Base-by-base conservation (phyloP, 2,113 vertebrate species). In the Pholis gunnellus region DNA sequence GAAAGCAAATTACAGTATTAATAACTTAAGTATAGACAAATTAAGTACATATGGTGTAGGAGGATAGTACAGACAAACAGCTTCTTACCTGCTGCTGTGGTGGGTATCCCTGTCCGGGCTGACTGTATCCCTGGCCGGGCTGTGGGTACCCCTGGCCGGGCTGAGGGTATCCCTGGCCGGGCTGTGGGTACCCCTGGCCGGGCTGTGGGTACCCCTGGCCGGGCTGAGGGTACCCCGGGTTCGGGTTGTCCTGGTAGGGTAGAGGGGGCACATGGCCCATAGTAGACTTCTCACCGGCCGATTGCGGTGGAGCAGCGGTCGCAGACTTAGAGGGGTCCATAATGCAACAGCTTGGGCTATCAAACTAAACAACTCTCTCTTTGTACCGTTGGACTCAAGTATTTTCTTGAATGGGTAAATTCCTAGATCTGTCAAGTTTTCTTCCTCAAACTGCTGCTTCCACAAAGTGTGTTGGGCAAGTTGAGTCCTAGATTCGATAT, bases 311-410 rank as follows among this genome's bases (percentile, higher is more conserved):
- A 15, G 90, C 90, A 3, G 72, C 81, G 1, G 13, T 76, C 27
- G 77, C n/a, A 7, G 34, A 31, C 27, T 86, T 90, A 31, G 22
- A 78, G 20, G 81, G 81, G 42, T 95, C 90, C 94, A 94, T 95
- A 11, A 31, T 66, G 1, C 15, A 71, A 15, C 2, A 40, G 15
- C 0, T 48, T 9, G 14, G 10, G 5, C 0, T 73, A n/a, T 74
- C 54, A 34, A 6, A 36, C 25, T 1, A 3, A 18, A 38, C 1
- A 29, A 70, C 42, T 6, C 0, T 25, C 4, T 5, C 9, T 25
- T 22, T 29, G 31, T 8, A 2, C 17, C 5, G 8, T 10, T 6
- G 27, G n/a, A 1, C n/a, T 29, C 1, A 7, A 15, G 22, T 31
- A 3, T 40, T 36, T 57, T n/a, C 1, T 20, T 57, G 0, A 56